Base-by-base conservation (phyloP, 2,797 vertebrate genomes). In the Psittacula derbiana region DNA sequence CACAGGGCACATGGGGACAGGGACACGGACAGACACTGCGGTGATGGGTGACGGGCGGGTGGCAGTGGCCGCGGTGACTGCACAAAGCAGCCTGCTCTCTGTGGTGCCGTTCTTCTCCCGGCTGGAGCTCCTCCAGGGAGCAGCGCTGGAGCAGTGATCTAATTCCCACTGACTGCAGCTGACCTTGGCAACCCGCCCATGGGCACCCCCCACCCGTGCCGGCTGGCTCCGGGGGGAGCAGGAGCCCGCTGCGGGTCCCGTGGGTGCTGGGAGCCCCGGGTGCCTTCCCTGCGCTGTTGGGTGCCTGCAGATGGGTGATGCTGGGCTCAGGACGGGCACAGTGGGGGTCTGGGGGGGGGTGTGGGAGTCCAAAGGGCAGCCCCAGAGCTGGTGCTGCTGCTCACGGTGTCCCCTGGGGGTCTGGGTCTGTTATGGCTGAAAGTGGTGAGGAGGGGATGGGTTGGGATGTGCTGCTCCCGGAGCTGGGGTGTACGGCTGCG, bases 151-250 rank as follows among this genome's bases (percentile, higher is more conserved):
- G 11, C 94, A 95, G 94, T 98, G 98, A 98, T 97, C 97, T 98
- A 97, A 97, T 97, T 97, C 97, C 79, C 95, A 91, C 96, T 98
- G 98, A 98, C 98, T 98, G 94, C 95, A 89, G 95, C 97, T 98
- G 98, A 98, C 98, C 98, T 99, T 98, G 98, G 97, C 95, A 98
- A 98, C 93, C 96, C 85, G 96, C 98, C 78, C 50, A 9, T 10
- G 25, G 71, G 25, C 30, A 4, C 16, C 44, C 5, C 44, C 61
- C 24, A 31, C 52, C 52, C 5, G 12, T 4, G 27, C 53, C 7
- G 66, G 6, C 41, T 12, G 43, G 70, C 33, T 28, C 14, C 0
- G 4, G 44, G 71, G 76, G 78, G 18, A 86, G 25, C 5, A 5
- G 2, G 23, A 10, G 53, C 38, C 58, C 2, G 7, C 11, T 7